phyloP scores from a whole-genome alignment of 1,140 invertebrate species.

The Drosophila yakuba region DNA sequence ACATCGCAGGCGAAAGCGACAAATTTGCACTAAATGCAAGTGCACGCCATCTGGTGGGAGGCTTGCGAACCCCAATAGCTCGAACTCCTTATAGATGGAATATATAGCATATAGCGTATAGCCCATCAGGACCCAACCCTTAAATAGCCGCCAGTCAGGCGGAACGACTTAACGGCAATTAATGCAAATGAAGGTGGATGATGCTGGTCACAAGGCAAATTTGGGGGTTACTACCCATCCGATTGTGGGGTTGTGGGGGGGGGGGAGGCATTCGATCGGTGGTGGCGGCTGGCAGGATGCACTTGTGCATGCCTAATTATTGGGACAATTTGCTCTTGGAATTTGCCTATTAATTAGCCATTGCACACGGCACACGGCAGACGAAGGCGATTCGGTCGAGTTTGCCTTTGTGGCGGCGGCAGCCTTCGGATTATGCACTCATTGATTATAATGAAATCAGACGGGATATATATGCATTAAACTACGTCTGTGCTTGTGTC shows the following conservation, averaged over 20 bases:
- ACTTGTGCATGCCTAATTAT: conserved; percentile 83
- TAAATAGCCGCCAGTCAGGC: conserved; percentile 60
- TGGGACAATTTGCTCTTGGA: conserved; percentile 75
- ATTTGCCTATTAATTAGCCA: conserved; percentile 81
- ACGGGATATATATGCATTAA: conserved; percentile 29
- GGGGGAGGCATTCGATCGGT: background rate
- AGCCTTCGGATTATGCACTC: conserved; percentile 69
- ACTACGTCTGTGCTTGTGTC: conserved; percentile 19
- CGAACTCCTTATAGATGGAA: background rate
- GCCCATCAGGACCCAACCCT: conserved; percentile 25
- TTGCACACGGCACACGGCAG: conserved; percentile 54
- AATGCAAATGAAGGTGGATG: conserved; percentile 80
- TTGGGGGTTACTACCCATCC: background rate
- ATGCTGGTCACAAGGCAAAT: conserved; percentile 35
- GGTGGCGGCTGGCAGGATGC: conserved; percentile 23
- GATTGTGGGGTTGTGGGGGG: background rate
- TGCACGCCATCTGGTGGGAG: conserved; percentile 16
- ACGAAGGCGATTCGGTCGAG: conserved; percentile 32
- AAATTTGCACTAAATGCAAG: conserved; percentile 73
- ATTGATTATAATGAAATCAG: conserved; percentile 81
- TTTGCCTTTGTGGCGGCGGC: conserved; percentile 56
- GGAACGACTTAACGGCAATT: conserved; percentile 77
- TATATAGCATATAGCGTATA: background rate
- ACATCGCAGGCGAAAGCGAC: conserved; percentile 51
- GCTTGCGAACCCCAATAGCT: background rate